Evolutionary conservation across 2,888 invertebrate genomes (phyloP).

Genomic region (Gnatocerus cornutus): DNA sequence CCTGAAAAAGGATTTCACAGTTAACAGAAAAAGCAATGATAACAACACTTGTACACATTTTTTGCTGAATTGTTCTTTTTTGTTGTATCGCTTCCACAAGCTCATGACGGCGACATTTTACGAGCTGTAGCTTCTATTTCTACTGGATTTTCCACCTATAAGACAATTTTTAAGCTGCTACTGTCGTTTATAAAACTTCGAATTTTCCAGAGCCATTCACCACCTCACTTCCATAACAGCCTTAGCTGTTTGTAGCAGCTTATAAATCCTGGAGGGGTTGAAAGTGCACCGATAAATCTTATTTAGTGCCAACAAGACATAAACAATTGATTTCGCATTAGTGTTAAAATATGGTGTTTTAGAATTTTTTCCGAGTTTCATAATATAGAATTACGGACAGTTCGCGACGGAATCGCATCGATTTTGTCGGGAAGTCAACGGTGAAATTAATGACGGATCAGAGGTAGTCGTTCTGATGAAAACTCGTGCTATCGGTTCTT

Average conservation of each 20-base stretch:
- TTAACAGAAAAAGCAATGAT: too few relatives aligned
- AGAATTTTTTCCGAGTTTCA: conserved; percentile 2
- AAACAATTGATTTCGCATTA: conserved; percentile 46
- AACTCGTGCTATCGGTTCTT: conserved; percentile 8
- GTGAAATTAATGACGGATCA: conserved; percentile 14
- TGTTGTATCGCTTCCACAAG: too few relatives aligned
- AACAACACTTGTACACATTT: too few relatives aligned
- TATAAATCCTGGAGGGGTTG: conserved; percentile 45
- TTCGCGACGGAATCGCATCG: neutral
- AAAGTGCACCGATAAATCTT: conserved; percentile 46
- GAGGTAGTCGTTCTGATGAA: conserved; percentile 1
- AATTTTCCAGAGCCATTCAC: conserved; percentile 24
- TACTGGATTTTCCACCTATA: too few relatives aligned
- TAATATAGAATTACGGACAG: conserved; percentile 10
- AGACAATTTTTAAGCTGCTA: conserved; percentile 1
- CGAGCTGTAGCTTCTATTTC: too few relatives aligned
- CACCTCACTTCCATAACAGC: conserved; percentile 27
- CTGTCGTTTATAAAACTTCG: conserved; percentile 34
- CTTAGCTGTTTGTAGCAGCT: conserved; percentile 42
- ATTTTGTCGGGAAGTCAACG: neutral
- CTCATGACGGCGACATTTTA: too few relatives aligned
- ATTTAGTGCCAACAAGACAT: conserved; percentile 49
- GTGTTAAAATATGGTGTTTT: conserved; percentile 31
- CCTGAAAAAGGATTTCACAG: too few relatives aligned
- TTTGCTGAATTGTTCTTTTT: too few relatives aligned